Evolutionary conservation across 2,113 vertebrate genomes (phyloP).

Genomic region (Saguinus imperator): DNA sequence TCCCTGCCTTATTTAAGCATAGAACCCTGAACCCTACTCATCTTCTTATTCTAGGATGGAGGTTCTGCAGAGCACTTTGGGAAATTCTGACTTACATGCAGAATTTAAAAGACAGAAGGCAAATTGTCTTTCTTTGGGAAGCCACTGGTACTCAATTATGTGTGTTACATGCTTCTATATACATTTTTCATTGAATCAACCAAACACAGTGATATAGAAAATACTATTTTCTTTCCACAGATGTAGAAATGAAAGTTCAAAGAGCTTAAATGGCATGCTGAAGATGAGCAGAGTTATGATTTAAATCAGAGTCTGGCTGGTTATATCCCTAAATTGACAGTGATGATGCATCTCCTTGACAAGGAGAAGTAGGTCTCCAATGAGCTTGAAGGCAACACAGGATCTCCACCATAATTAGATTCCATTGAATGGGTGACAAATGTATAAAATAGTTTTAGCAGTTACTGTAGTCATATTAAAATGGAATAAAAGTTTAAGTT

Average conservation of each 20-base stretch:
- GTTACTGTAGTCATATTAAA: not conserved
- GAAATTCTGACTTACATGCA: not conserved
- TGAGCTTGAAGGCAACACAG: not conserved
- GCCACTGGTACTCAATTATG: not conserved
- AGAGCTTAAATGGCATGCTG: not conserved
- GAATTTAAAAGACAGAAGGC: not conserved
- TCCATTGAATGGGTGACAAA: too few species aligned
- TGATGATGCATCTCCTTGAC: not conserved
- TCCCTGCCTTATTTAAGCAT: not conserved
- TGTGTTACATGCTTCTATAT: not conserved
- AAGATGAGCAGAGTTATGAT: not conserved
- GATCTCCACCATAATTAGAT: accelerated
- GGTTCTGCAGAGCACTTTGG: not conserved
- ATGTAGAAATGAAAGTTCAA: not conserved
- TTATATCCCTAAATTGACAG: not conserved
- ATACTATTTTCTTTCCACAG: not conserved
- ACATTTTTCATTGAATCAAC: too few species aligned
- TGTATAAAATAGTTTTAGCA: not conserved
- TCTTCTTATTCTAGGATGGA: not conserved
- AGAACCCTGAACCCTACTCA: not conserved
- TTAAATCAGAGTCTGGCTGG: not conserved
- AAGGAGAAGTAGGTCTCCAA: not conserved
- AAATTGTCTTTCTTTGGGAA: not conserved
- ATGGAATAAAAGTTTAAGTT: not conserved
- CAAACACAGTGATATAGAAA: not conserved